Conservation (phyloP, 2,888 invertebrate species). For the Amphipoea oculea region DNA sequence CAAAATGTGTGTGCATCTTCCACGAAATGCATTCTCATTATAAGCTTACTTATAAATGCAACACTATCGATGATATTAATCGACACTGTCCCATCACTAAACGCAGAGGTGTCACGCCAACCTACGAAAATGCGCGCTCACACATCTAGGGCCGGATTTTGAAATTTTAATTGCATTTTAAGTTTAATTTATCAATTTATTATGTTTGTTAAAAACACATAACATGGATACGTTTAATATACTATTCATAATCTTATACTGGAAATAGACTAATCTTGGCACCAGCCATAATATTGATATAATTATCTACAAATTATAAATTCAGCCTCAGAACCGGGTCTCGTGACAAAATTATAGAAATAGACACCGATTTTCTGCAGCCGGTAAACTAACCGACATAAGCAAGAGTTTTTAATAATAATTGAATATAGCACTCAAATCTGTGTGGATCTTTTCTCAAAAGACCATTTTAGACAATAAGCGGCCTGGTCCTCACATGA, state of each 20-base stretch:
- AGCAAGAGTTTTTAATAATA: background rate
- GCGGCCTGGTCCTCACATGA: background rate
- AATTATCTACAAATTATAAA: slow-evolving; percentile 27
- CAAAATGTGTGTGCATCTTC: too few relatives aligned
- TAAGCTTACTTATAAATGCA: too few relatives aligned
- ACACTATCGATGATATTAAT: slow-evolving; percentile 23
- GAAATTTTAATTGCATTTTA: slow-evolving; percentile 39
- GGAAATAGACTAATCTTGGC: background rate
- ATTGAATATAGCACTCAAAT: background rate
- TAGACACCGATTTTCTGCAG: background rate
- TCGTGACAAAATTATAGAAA: slow-evolving; percentile 6
- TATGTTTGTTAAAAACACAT: slow-evolving; percentile 31
- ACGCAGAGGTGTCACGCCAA: slow-evolving; percentile 63
- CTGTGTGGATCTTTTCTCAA: background rate
- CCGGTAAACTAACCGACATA: background rate
- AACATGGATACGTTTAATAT: background rate
- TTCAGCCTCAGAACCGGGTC: background rate
- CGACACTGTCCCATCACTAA: slow-evolving; percentile 49
- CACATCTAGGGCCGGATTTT: slow-evolving; percentile 65
- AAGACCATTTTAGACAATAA: background rate
- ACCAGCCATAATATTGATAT: background rate
- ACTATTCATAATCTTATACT: background rate
- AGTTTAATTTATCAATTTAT: slow-evolving; percentile 52
- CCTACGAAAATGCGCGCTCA: slow-evolving; percentile 64
- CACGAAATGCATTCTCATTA: too few relatives aligned